These are phyloP conservation scores for Drosophila pruinosa DNA, from an alignment of 1,140 invertebrate genomes.

Conservation along the genomic window DNA sequence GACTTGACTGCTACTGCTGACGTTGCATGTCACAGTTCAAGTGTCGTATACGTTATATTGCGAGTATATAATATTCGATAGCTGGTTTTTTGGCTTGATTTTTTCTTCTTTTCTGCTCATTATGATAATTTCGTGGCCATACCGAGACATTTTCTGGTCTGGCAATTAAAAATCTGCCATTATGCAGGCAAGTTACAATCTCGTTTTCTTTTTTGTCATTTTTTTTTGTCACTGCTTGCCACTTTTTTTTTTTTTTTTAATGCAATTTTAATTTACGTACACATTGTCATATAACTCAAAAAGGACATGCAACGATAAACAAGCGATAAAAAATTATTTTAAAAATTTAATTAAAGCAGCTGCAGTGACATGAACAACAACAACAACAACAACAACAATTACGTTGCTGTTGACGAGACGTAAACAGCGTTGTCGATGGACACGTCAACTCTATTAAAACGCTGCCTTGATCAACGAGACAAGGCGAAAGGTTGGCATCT, in stretches of 20 bases:
- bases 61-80: slow-evolving; percentile 55
- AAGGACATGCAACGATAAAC: slow-evolving; percentile 56
- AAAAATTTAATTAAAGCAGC: slow-evolving; percentile 78
- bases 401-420: slow-evolving; percentile 67
- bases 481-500: slow-evolving; percentile 23
- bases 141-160: slow-evolving; percentile 52
- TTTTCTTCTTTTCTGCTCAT: slow-evolving; percentile 42
- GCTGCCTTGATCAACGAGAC: slow-evolving; percentile 75
- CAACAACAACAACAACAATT: slow-evolving; percentile 42
- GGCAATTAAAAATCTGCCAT: slow-evolving; percentile 78
- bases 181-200: slow-evolving; percentile 63
- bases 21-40: slow-evolving; percentile 33
- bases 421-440: slow-evolving; percentile 70
- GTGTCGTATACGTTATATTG: slow-evolving; percentile 53
- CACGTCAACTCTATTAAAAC: slow-evolving; percentile 77
- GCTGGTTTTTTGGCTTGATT: slow-evolving; percentile 13
- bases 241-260: slow-evolving; percentile 58
- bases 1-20: slow-evolving; percentile 18
- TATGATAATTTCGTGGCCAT: slow-evolving; percentile 65
- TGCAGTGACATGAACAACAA: slow-evolving; percentile 45
- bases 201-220: neutral
- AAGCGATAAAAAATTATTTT: slow-evolving; percentile 71
- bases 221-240: slow-evolving; percentile 32
- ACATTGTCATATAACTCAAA: slow-evolving; percentile 70
- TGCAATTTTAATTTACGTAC: slow-evolving; percentile 77